Conservation (phyloP, 2,113 vertebrate genomes). For the Tragelaphus imberbis region DNA sequence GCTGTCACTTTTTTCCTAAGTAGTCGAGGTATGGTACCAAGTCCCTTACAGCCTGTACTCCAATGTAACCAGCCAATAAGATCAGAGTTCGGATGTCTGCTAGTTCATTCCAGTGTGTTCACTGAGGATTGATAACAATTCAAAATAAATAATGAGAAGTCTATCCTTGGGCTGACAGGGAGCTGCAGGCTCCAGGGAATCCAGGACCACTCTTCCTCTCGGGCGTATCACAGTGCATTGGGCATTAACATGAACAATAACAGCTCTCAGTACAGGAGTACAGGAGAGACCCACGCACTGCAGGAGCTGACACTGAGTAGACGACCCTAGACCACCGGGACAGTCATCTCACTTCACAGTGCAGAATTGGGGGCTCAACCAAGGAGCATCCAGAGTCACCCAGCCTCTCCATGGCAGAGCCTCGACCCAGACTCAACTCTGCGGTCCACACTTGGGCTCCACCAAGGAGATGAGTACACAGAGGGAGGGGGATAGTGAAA, state of each 20-base stretch:
- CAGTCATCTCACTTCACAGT: too few species aligned
- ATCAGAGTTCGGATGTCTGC: fast-evolving
- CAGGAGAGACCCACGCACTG: fast-evolving
- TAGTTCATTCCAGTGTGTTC: not conserved
- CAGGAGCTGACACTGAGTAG: not conserved
- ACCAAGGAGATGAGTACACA: fast-evolving
- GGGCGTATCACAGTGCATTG: fast-evolving
- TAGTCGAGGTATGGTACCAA: too few species aligned
- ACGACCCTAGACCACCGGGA: fast-evolving
- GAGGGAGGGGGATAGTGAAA: fast-evolving
- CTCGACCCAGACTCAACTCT: not conserved
- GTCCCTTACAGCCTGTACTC: fast-evolving
- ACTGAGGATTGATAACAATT: not conserved
- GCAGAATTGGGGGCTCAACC: not conserved
- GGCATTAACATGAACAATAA: not conserved
- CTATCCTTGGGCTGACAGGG: not conserved
- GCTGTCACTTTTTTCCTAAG: not conserved
- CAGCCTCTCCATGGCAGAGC: fast-evolving
- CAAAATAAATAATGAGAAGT: not conserved
- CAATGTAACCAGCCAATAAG: fast-evolving
- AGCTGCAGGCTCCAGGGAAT: not conserved
- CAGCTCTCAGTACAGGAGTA: not conserved
- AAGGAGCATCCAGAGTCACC: fast-evolving
- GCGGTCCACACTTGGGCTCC: not conserved
- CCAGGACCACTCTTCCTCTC: not conserved